These are phyloP conservation scores for Mythimna pallens DNA, from an alignment of 2,888 invertebrate genomes.

Conservation along the genomic window DNA sequence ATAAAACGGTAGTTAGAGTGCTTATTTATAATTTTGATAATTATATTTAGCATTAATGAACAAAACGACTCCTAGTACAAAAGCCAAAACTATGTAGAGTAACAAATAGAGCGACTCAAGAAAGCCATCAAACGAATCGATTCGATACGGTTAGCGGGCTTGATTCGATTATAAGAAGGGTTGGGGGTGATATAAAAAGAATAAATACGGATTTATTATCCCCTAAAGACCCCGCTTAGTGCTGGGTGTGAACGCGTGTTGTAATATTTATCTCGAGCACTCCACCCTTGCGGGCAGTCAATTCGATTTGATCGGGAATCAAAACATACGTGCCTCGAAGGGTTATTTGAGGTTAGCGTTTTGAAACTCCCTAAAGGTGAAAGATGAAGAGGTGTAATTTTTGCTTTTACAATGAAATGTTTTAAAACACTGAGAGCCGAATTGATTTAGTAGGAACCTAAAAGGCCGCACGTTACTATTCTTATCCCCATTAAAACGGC, in stretches of 20 bases:
- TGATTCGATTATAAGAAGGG: conserved; percentile 87
- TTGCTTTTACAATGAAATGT: not conserved
- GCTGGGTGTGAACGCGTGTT: conserved; percentile 87
- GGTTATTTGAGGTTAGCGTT: conserved; percentile 59
- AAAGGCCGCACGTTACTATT: no score
- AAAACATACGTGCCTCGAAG: conserved; percentile 82
- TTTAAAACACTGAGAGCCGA: no score
- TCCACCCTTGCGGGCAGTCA: conserved; percentile 83
- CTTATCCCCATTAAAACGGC: no score
- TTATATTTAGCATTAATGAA: no score
- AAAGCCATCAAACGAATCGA: conserved; percentile 76
- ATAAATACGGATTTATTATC: conserved; percentile 91
- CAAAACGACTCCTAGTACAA: not conserved
- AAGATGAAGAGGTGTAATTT: not conserved
- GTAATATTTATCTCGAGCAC: conserved; percentile 85
- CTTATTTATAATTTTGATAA: no score
- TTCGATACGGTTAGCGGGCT: conserved; percentile 83
- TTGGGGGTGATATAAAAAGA: conserved; percentile 86
- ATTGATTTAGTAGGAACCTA: no score
- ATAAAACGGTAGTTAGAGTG: no score
- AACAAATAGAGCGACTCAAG: conserved; percentile 38
- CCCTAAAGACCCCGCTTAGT: conserved; percentile 88
- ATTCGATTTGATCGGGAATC: conserved; percentile 85
- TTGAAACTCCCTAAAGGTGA: not conserved
- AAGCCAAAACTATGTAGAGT: conserved; percentile 20